Conservation (phyloP, 1,140 invertebrate genomes). For the Hycleus phaleratus region DNA sequence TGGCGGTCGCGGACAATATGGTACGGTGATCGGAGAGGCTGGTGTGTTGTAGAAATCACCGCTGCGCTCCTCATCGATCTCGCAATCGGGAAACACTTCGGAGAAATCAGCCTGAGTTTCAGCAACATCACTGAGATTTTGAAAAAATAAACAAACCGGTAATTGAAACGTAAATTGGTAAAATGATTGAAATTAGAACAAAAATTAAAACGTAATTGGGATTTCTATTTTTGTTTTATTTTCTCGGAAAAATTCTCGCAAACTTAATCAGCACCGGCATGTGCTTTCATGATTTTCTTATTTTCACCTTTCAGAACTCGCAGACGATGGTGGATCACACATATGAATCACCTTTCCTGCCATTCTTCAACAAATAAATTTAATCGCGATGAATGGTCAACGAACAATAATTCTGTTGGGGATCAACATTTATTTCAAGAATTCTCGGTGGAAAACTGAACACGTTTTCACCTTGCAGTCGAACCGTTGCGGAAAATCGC, state of each 20-base stretch:
- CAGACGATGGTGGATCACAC: constrained; percentile 71
- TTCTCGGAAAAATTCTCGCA: constrained; percentile 4
- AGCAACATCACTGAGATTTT: constrained; percentile 41
- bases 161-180: background rate
- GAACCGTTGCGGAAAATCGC: too few relatives aligned
- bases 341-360: constrained; percentile 53
- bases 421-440: too few relatives aligned
- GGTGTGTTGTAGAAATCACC: constrained; percentile 46
- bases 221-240: constrained; percentile 11
- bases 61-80: constrained; percentile 55
- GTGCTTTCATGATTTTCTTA: too few relatives aligned
- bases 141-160: background rate
- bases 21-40: constrained; percentile 56
- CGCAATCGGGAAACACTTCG: constrained; percentile 49
- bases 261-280: too few relatives aligned
- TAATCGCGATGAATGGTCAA: too few relatives aligned
- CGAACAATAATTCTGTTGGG: too few relatives aligned
- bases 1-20: constrained; percentile 57
- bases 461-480: too few relatives aligned
- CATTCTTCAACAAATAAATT: constrained; percentile 40
- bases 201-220: constrained; percentile 36
- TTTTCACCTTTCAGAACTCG: constrained; percentile 71
- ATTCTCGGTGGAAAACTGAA: too few relatives aligned
- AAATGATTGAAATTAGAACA: constrained; percentile 31
- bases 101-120: constrained; percentile 49